Evolutionary conservation across 2,888 invertebrate genomes (phyloP).

Genomic region (Thelaira solivaga): DNA sequence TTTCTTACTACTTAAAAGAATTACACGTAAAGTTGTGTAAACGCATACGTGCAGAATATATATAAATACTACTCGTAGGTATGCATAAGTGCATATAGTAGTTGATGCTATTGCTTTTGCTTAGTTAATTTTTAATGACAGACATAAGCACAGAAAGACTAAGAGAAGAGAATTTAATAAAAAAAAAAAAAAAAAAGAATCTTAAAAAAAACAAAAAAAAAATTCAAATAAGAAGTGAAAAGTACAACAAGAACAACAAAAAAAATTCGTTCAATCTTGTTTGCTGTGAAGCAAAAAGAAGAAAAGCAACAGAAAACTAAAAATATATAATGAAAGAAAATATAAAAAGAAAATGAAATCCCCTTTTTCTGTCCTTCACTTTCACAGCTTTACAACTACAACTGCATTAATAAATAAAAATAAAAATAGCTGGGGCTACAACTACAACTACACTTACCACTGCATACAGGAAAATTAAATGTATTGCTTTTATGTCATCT

Average conservation of each 20-base stretch:
- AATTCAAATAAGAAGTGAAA: conserved; percentile 18
- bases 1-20: conserved; percentile 23
- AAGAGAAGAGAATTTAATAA: neutral
- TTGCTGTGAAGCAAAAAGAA: neutral
- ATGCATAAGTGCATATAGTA: neutral
- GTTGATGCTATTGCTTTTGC: conserved; percentile 1
- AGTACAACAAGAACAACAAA: conserved; percentile 1
- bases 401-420: conserved; percentile 1
- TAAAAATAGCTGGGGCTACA: neutral
- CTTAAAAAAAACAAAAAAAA: neutral
- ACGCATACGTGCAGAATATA: too few species aligned
- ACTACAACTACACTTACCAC: neutral
- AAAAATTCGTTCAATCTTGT: conserved; percentile 9
- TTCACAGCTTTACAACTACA: neutral
- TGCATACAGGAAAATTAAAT: conserved; percentile 39
- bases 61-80: neutral
- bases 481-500: conserved; percentile 29
- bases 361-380: conserved; percentile 13
- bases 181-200: conserved; percentile 9
- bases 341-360: neutral
- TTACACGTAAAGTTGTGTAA: neutral
- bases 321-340: conserved; percentile 14
- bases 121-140: conserved; percentile 34
- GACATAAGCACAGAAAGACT: neutral
- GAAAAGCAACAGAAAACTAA: neutral